Percentiles rank a stretch among this genome's conserved stretches.
phyloP scores from a whole-genome alignment of 2,113 vertebrate species.

The Leptocoma aspasia region DNA sequence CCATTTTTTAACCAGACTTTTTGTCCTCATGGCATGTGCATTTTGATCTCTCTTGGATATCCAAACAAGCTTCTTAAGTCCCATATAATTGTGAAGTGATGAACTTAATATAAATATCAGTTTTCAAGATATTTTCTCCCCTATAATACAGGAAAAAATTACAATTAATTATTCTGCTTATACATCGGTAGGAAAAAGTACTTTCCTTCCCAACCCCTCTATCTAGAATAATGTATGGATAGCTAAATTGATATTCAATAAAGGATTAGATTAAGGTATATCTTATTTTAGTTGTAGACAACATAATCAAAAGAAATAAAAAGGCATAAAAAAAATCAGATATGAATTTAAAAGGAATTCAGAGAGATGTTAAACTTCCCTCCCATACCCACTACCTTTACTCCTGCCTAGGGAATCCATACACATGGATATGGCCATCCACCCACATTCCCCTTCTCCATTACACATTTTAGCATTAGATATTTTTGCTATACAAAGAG shows the following conservation, averaged over 20 bases:
- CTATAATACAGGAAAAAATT: not conserved
- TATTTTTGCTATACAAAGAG: not conserved
- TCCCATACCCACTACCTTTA: not conserved
- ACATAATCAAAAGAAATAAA: not conserved
- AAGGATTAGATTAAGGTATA: not conserved
- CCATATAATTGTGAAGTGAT: not conserved
- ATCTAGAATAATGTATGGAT: not conserved
- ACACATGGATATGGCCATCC: rapidly evolving
- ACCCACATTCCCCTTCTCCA: rapidly evolving
- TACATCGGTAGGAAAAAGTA: not conserved
- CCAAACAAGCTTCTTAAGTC: not conserved
- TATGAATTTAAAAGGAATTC: not conserved
- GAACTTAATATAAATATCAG: not conserved
- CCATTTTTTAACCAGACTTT: not conserved
- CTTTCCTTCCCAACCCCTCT: rapidly evolving
- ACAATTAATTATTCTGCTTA: not conserved
- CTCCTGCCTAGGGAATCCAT: not conserved
- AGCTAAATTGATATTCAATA: not conserved
- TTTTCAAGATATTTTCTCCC: not conserved
- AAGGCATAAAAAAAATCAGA: rapidly evolving
- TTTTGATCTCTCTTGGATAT: not conserved
- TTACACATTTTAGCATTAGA: not conserved
- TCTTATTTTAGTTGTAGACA: not conserved
- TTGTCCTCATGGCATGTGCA: not conserved
- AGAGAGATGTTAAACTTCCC: not conserved